Evolutionary conservation across 2,888 invertebrate species (phyloP).

Genomic region (Aleiodes testaceus): DNA sequence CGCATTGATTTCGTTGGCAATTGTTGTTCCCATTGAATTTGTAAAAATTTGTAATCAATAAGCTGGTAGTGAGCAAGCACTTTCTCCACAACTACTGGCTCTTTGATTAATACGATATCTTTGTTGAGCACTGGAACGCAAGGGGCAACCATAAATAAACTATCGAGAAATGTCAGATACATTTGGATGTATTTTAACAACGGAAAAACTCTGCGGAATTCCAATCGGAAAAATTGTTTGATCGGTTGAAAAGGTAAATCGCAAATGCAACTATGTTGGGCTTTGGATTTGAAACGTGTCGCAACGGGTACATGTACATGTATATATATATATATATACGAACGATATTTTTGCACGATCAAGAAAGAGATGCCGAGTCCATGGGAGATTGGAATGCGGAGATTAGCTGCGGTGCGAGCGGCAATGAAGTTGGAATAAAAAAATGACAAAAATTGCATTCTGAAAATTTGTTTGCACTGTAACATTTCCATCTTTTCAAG

Average conservation of each 20-base stretch:
- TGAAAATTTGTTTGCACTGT: neutral
- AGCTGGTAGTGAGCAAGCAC: neutral
- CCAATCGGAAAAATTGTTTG: constrained; percentile 37
- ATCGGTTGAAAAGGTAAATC: constrained; percentile 25
- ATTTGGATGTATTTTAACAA: constrained; percentile 7
- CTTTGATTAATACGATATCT: constrained; percentile 25
- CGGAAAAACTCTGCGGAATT: constrained; percentile 24
- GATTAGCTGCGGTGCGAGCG: constrained; percentile 44
- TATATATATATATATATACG: constrained; percentile 11
- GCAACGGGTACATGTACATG: constrained; percentile 12
- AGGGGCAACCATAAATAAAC: constrained; percentile 19
- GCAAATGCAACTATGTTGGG: constrained; percentile 21
- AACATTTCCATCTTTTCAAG: constrained; percentile 21
- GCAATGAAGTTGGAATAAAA: constrained; percentile 47
- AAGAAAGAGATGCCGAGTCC: constrained; percentile 41
- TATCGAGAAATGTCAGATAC: constrained; percentile 22
- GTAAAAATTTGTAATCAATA: constrained; percentile 16
- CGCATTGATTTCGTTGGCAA: neutral
- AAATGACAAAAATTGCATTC: constrained; percentile 37
- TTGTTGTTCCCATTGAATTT: constrained; percentile 1
- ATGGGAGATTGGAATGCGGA: constrained; percentile 42
- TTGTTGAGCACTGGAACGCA: constrained; percentile 11
- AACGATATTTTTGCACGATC: constrained; percentile 40
- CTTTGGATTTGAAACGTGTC: constrained; percentile 27
- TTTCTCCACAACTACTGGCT: constrained; percentile 10